phyloP scores from a whole-genome alignment of 2,888 invertebrate species.

The Seira musarum region DNA sequence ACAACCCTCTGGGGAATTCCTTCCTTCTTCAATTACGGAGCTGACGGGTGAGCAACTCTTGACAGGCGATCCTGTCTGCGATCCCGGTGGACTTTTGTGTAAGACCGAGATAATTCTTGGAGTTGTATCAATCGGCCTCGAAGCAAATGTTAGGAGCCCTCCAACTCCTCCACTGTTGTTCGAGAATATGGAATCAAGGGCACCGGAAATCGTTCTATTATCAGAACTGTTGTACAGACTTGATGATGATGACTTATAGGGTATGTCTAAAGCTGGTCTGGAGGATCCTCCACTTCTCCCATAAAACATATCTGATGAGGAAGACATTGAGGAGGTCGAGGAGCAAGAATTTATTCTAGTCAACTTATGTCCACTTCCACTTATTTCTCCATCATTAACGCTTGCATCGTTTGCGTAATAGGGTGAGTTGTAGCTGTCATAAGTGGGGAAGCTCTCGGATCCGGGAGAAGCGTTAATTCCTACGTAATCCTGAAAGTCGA shows the following conservation, averaged over 20 bases:
- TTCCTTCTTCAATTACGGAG: slow-evolving; percentile 65
- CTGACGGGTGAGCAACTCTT: slow-evolving; percentile 67
- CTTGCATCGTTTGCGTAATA: not conserved
- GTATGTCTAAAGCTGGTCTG: slow-evolving; percentile 58
- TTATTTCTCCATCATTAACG: slow-evolving; percentile 30
- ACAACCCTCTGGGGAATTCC: slow-evolving; percentile 69
- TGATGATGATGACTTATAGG: slow-evolving; percentile 46
- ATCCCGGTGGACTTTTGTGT: slow-evolving; percentile 64
- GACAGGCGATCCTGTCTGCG: slow-evolving; percentile 63
- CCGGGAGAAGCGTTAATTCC: slow-evolving; percentile 45
- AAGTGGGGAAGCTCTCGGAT: slow-evolving; percentile 38
- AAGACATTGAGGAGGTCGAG: too few species aligned
- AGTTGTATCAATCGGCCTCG: slow-evolving; percentile 62
- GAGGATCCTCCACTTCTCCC: slow-evolving; percentile 22
- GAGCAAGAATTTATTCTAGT: slow-evolving; percentile 2
- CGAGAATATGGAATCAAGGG: slow-evolving; percentile 58
- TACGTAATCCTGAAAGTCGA: slow-evolving; percentile 63
- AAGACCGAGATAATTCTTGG: slow-evolving; percentile 69
- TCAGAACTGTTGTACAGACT: slow-evolving; percentile 32
- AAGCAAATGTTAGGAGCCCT: slow-evolving; percentile 47
- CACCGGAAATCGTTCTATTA: slow-evolving; percentile 51
- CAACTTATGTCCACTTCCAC: slow-evolving; percentile 31
- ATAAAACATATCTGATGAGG: too few species aligned
- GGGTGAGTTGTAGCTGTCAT: slow-evolving; percentile 42
- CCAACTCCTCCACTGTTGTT: slow-evolving; percentile 30